Conservation (phyloP, 2,797 vertebrate genomes). For the Typhlichthys eigenmanni region DNA sequence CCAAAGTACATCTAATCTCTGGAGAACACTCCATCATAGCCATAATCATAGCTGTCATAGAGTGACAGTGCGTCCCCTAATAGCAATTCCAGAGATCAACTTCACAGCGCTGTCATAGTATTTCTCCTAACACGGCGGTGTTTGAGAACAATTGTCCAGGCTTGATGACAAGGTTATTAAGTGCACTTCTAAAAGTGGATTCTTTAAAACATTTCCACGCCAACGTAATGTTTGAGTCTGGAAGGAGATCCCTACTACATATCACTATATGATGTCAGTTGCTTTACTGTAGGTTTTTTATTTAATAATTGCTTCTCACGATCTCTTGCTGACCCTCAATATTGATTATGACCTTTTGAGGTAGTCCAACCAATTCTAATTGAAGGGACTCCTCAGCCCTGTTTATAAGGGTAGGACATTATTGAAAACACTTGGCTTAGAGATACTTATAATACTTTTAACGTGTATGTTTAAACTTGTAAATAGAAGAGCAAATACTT, state of each 20-base stretch:
- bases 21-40: slow-evolving; percentile 3
- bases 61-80: slow-evolving; percentile 2
- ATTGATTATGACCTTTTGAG: neutral
- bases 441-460: too few species aligned
- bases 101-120: neutral
- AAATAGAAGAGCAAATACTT: slow-evolving; percentile 5
- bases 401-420: too few species aligned
- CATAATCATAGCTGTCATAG: slow-evolving; percentile 8
- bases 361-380: too few species aligned
- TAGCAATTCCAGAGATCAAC: neutral
- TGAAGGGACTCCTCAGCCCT: too few species aligned
- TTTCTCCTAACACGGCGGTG: neutral
- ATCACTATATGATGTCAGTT: too few species aligned
- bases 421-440: too few species aligned
- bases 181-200: neutral
- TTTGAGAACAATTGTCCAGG: neutral
- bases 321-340: slow-evolving; percentile 2
- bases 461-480: too few species aligned
- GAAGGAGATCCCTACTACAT: too few species aligned
- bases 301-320: slow-evolving; percentile 11
- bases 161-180: neutral
- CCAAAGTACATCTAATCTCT: slow-evolving; percentile 11
- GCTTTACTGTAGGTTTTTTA: too few species aligned
- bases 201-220: too few species aligned
- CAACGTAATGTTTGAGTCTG: too few species aligned